Evolutionary conservation across 2,888 invertebrate genomes (phyloP).

Genomic region (Tenodera sinensis): DNA sequence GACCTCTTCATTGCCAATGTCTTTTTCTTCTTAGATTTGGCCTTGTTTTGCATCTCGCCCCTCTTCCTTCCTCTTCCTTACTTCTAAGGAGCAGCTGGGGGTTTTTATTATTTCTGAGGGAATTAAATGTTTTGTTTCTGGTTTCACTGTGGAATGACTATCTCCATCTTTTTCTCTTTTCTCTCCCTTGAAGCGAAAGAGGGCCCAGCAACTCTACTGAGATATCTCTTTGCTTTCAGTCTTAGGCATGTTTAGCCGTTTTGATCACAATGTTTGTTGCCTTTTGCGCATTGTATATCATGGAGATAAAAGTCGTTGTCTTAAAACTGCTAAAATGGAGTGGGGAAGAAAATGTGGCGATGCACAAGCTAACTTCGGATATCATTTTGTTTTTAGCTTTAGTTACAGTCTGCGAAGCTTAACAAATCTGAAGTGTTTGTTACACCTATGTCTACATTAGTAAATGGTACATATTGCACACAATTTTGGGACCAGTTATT

Average conservation of each 20-base stretch:
- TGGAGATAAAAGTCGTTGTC: neutral
- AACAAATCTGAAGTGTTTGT: no score
- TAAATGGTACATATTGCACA: no score
- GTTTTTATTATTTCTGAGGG: neutral
- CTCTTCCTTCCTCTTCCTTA: neutral
- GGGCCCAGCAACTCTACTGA: neutral
- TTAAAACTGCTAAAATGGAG: neutral
- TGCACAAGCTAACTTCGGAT: neutral
- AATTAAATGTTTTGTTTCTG: constrained; percentile 11
- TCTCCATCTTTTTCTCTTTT: neutral
- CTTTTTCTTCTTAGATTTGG: neutral
- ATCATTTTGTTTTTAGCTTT: no score
- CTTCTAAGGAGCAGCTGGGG: neutral
- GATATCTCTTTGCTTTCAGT: neutral
- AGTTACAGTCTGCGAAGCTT: no score
- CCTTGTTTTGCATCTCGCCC: neutral
- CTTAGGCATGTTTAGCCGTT: neutral
- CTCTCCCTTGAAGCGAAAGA: neutral
- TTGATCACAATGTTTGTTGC: neutral
- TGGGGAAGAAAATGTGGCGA: neutral
- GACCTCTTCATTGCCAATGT: neutral
- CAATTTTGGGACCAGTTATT: no score
- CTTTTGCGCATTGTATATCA: neutral
- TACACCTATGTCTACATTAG: no score
- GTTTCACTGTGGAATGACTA: neutral